Evolutionary conservation across 2,888 invertebrate genomes (phyloP).

Genomic region (Andrena bucephala): DNA sequence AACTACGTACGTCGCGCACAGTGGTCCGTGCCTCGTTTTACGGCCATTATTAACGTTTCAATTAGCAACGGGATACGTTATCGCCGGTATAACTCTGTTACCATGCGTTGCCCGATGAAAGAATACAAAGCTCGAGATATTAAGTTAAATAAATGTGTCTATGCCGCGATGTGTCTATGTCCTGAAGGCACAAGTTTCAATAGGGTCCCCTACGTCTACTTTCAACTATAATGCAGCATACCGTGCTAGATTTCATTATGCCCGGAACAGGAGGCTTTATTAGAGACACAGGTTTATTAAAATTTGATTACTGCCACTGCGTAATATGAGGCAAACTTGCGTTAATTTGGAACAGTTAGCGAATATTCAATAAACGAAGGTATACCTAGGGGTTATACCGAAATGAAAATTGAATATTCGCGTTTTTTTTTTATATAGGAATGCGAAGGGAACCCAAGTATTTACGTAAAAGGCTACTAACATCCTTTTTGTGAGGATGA

Average conservation of each 20-base stretch:
- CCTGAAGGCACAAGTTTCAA: conserved; percentile 43
- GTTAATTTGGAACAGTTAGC: conserved; percentile 25
- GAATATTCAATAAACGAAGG: conserved; percentile 28
- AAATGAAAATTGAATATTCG: conserved; percentile 5
- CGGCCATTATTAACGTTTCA: conserved; percentile 66
- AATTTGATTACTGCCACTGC: conserved; percentile 43
- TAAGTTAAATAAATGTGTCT: conserved; percentile 60
- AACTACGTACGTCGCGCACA: conserved; percentile 57
- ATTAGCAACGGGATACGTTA: conserved; percentile 62
- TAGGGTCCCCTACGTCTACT: conserved; percentile 16
- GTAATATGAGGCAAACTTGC: conserved; percentile 19
- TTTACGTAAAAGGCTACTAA: neutral
- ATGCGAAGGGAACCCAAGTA: neutral
- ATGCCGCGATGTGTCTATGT: neutral
- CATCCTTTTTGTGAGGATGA: neutral
- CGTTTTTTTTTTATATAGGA: neutral
- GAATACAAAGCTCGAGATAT: conserved; percentile 49
- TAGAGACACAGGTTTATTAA: conserved; percentile 44
- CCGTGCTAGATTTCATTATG: conserved; percentile 61
- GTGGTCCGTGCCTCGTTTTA: conserved; percentile 33
- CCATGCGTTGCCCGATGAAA: conserved; percentile 22
- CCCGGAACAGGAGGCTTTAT: conserved; percentile 37
- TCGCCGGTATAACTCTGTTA: conserved; percentile 59
- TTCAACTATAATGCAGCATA: conserved; percentile 21
- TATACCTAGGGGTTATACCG: neutral